phyloP scores from a whole-genome alignment of 1,140 invertebrate genomes.

The Leptonema lineaticorne region DNA sequence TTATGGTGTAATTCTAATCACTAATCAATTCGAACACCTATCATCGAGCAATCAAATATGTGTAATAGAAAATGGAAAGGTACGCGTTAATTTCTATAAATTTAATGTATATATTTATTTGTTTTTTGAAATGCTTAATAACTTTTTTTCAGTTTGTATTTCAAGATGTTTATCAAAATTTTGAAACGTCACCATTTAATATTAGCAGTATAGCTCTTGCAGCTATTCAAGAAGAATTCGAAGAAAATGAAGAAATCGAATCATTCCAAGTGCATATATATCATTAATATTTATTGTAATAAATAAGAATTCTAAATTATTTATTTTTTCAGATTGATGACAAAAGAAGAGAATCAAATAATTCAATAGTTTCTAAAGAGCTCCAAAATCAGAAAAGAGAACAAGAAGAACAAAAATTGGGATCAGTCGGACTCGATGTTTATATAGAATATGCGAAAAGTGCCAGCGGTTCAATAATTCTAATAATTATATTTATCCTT shows the following conservation, averaged over 20 bases:
- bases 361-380: slow-evolving; percentile 49
- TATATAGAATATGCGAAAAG: slow-evolving; percentile 61
- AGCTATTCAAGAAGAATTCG: not conserved
- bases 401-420: slow-evolving; percentile 49
- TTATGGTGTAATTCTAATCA: slow-evolving; percentile 70
- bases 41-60: slow-evolving; percentile 62
- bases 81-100: slow-evolving; percentile 14
- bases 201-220: not conserved
- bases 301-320: too few species aligned
- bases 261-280: not conserved
- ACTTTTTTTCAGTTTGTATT: slow-evolving; percentile 22
- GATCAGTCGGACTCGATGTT: slow-evolving; percentile 49
- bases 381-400: slow-evolving; percentile 46
- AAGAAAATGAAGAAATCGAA: slow-evolving; percentile 43
- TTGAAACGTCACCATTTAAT: not conserved
- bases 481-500: slow-evolving; percentile 53
- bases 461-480: slow-evolving; percentile 53
- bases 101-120: not conserved
- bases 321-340: slow-evolving; percentile 55
- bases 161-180: slow-evolving; percentile 6
- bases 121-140: not conserved
- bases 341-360: slow-evolving; percentile 19
- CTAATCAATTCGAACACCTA: slow-evolving; percentile 78
- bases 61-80: slow-evolving; percentile 48
- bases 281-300: slow-evolving; percentile 39